A percentile compares a stretch with the other conserved stretches of the same genome.
Evolutionary conservation across 2,797 vertebrate species (phyloP).

Genomic region (Pitangus sulphuratus): DNA sequence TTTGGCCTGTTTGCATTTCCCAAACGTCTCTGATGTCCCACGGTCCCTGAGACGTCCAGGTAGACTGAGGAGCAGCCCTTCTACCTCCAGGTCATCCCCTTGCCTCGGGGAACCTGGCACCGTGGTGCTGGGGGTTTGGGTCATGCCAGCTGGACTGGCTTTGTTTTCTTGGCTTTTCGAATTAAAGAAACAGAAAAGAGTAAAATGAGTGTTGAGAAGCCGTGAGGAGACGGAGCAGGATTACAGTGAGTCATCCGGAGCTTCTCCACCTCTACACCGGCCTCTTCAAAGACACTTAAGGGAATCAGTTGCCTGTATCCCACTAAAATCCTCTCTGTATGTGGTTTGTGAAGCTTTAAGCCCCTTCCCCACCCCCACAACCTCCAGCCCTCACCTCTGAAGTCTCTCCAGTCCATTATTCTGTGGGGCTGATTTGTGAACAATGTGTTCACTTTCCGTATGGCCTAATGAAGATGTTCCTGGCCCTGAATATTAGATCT

Average conservation of each 20-base stretch:
- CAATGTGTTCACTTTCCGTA: slow-evolving; percentile 37
- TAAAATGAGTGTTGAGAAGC: background rate
- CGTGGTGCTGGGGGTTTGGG: background rate
- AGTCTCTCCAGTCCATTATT: slow-evolving; percentile 60
- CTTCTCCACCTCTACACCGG: background rate
- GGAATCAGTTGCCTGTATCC: slow-evolving; percentile 49
- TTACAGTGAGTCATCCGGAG: background rate
- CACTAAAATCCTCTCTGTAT: slow-evolving; percentile 20
- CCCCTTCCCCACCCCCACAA: background rate
- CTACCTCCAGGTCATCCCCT: background rate
- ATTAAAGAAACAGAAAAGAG: background rate
- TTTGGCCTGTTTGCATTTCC: background rate
- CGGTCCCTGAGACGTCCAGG: background rate
- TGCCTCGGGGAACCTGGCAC: background rate
- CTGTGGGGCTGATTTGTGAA: background rate
- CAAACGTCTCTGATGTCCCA: background rate
- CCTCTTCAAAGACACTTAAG: slow-evolving; percentile 41
- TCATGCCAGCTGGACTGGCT: background rate
- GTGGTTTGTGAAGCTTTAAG: slow-evolving; percentile 43
- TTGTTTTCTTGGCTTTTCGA: background rate
- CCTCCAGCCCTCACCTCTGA: slow-evolving; percentile 19
- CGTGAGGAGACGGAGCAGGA: background rate
- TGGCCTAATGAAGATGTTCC: slow-evolving; percentile 61
- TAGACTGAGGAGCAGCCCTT: background rate
- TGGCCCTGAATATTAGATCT: slow-evolving; percentile 33